Evolutionary conservation across 2,888 invertebrate genomes (phyloP), one percentile per base, ranked within the genome.

Genomic region (Drosophila buzzatii): DNA sequence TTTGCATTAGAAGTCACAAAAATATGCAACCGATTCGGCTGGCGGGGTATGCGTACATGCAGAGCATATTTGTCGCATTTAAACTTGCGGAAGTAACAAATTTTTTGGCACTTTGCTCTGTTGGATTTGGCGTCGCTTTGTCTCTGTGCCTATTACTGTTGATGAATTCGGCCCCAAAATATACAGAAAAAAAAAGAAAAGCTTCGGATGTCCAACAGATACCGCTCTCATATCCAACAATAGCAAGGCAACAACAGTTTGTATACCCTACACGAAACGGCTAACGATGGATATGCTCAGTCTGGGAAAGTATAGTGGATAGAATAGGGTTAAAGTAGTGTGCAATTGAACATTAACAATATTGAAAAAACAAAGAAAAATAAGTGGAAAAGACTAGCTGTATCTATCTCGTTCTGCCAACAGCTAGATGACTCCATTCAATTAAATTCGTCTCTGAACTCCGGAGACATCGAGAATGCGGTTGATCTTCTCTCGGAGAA

Each of bases 21-120:
- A 67, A 62, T 76, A 56, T 73, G 78, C 73, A 73, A 73, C 60
- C 64, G 69, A 61, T 77, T 73, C 44, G 41, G 39, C 27, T 12
- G 27, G 0, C 37, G 39, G 39, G 53, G 53, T 53, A 53, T 27
- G 37, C 51, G 23, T 53, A 23, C 9, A 6, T 18, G 18, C 33
- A 18, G 45, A 33, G 14, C 18, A 51, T 66, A 59, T 68, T 45
- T 2, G 64, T 55, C 66, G 61, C 58, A 59, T 70, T 56, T 52
- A 65, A 74, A 58, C 66, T 51, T 52, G 45, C 75, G 72, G 51
- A 68, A 72, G 76, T 67, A 68, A 63, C 55, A 45, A 72, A 68
- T 75, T 78, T 74, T 70, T 31, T 44, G 53, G 61, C 74, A 79
- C 70, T 70, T 67, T 20, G 66, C 57, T 57, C 56, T 7, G 44